These are phyloP conservation scores for Cynopterus sphinx DNA, from an alignment of 2,797 vertebrate genomes.

Conservation along the genomic window DNA sequence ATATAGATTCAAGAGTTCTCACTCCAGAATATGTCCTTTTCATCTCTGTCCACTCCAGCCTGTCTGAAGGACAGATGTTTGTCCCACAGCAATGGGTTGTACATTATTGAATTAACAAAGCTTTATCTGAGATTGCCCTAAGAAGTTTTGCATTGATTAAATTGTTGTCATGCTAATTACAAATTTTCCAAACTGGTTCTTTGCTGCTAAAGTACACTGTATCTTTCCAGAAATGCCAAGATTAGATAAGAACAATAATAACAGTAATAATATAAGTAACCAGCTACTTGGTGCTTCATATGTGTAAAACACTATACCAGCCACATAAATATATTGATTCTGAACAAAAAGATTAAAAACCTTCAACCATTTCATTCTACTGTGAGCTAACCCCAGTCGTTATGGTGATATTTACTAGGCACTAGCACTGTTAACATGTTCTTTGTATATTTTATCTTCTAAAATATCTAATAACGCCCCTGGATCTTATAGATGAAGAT, in stretches of 20 bases:
- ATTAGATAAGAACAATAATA: background rate
- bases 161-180: background rate
- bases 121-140: background rate
- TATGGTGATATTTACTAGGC: background rate
- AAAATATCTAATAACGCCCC: background rate
- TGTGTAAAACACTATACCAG: background rate
- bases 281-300: background rate
- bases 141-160: background rate
- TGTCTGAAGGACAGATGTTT: background rate
- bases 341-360: background rate
- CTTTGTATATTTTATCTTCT: background rate
- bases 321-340: background rate
- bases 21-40: background rate
- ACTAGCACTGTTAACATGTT: background rate
- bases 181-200: background rate
- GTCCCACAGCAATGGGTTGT: background rate
- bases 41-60: background rate
- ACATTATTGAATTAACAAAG: background rate
- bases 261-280: background rate
- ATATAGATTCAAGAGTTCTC: background rate
- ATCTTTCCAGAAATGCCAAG: background rate
- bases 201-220: background rate
- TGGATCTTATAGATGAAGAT: background rate
- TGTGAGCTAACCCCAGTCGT: background rate
- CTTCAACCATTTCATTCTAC: background rate